Evolutionary conservation across 2,888 invertebrate genomes (phyloP), one percentile per base, ranked within the genome.

Genomic region (Lepidonotus clava): DNA sequence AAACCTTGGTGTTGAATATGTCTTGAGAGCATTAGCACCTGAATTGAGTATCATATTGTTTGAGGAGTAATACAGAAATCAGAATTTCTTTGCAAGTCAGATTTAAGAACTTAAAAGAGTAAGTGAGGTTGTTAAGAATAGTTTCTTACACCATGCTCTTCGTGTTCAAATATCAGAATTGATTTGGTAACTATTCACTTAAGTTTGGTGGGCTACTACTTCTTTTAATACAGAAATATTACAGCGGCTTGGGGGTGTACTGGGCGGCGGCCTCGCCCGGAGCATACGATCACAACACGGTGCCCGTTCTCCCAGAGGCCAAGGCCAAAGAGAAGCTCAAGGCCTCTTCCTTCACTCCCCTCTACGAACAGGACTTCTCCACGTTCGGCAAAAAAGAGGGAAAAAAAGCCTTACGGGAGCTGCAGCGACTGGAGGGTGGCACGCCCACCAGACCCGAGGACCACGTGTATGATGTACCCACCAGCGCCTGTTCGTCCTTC

Each of bases 371-470:
- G 28, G 91, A 91, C 28, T 92, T 92, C 88, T 91, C 92, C 0
- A 92, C 92, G 0, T 92, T 92, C 88, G 92, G 92, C 14, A 92
- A 92, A 87, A 90, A 91, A 6, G 90, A 41, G 40, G 83, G 83
- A 46, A 67, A 51, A 24, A 34, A 56, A 21, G 61, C 51, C 5
- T 77, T 85, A n/a, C 24, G 34, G 34, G 46, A 76, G 51, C 32
- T 71, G 46, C 71, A 85, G 51, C 53, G 53, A 0, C 21, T 34
- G 53, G 38, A 53, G 51, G 83, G 21, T 11, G 53, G 24, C 4
- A 56, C 56, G n/a, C 53, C 36, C 0, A 38, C 38, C 18, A 1
- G 28, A 5, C 53, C 32, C 11, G 61, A 56, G 83, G 83, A 83
- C 32, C 32, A 36, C 28, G 51, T 56, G 41, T 83, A 83, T 56